Evolutionary conservation across 2,888 invertebrate genomes (phyloP).

Genomic region (Pantelozetes paolii): DNA sequence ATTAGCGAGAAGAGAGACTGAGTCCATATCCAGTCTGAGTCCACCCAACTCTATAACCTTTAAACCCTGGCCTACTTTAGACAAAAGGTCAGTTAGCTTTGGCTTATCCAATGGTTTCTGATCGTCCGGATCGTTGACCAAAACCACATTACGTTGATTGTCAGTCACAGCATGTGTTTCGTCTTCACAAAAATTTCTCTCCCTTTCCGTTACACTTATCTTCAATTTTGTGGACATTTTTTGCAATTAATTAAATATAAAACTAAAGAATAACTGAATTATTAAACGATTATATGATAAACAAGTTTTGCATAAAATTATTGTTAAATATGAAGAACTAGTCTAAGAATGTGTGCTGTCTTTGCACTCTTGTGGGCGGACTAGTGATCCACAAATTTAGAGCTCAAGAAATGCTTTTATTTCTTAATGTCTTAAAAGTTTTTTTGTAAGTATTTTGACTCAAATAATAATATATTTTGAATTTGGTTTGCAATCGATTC

Average conservation of each 20-base stretch:
- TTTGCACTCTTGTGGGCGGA: conserved; percentile 5
- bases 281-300: not conserved
- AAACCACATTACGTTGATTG: conserved; percentile 35
- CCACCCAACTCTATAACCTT: conserved; percentile 34
- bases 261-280: no score
- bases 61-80: not conserved
- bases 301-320: not conserved
- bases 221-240: conserved; percentile 14
- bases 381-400: not conserved
- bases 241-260: not conserved
- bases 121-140: conserved; percentile 38
- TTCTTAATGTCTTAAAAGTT: not conserved
- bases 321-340: not conserved
- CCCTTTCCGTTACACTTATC: conserved; percentile 37
- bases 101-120: conserved; percentile 38
- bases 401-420: not conserved
- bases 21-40: conserved; percentile 14
- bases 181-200: conserved; percentile 40
- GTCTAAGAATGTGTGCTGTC: not conserved
- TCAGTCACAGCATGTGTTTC: not conserved
- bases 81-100: conserved; percentile 19
- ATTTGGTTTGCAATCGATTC: not conserved
- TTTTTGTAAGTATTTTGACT: not conserved
- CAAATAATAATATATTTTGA: not conserved
- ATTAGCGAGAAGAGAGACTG: conserved; percentile 20